phyloP scores from a whole-genome alignment of 92 coral and sea anemone genomes.

The Ricordea florida region DNA sequence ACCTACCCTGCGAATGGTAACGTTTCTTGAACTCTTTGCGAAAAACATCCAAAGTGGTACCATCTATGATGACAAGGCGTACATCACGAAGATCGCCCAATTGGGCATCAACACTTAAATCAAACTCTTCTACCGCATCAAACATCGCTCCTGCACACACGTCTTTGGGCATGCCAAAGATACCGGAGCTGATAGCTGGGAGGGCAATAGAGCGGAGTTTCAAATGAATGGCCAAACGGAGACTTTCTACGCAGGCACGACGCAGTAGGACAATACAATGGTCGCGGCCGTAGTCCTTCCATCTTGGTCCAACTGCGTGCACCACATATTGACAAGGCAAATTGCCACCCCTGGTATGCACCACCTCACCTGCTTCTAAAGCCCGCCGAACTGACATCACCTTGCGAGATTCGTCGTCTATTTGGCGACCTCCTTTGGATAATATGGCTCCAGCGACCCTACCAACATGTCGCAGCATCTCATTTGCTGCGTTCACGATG shows the following conservation, averaged over 20 bases:
- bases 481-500: slow-evolving; percentile 82
- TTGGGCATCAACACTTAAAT: neutral
- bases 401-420: slow-evolving; percentile 32
- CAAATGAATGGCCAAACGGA: slow-evolving; percentile 5
- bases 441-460: slow-evolving; percentile 83
- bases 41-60: slow-evolving; percentile 58
- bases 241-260: slow-evolving; percentile 17
- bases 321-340: slow-evolving; percentile 28
- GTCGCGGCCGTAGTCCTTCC: neutral
- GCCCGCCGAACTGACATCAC: neutral
- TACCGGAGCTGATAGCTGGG: slow-evolving; percentile 81
- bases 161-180: slow-evolving; percentile 71
- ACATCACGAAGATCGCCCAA: slow-evolving; percentile 52
- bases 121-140: slow-evolving; percentile 49
- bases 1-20: neutral
- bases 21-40: slow-evolving; percentile 52
- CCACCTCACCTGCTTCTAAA: slow-evolving; percentile 7
- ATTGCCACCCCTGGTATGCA: slow-evolving; percentile 20
- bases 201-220: slow-evolving; percentile 28
- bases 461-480: slow-evolving; percentile 40
- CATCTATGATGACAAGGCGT: slow-evolving; percentile 77
- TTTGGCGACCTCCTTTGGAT: slow-evolving; percentile 62
- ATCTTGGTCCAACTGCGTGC: slow-evolving; percentile 55
- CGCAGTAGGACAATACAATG: neutral
- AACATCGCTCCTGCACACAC: slow-evolving; percentile 69